A percentile compares a stretch with the other conserved stretches of the same genome.
Evolutionary conservation across 2,797 vertebrate genomes (phyloP).

Genomic region (Yasuhikotakia modesta): DNA sequence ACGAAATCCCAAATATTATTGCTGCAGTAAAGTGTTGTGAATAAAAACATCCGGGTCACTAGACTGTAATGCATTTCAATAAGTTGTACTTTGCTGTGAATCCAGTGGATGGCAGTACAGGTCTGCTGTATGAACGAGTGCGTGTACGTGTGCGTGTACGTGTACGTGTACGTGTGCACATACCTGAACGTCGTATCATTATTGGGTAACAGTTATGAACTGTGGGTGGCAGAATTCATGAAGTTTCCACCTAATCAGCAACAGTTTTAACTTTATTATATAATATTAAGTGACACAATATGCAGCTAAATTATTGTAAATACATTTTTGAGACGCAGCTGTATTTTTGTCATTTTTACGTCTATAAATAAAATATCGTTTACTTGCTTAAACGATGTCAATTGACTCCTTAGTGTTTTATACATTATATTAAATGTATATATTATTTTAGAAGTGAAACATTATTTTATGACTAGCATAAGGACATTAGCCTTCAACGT

Average conservation of each 20-base stretch:
- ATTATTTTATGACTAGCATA: no score
- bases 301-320: no score
- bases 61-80: background rate
- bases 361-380: no score
- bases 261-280: background rate
- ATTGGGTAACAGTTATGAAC: background rate
- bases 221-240: background rate
- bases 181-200: background rate
- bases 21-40: background rate
- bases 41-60: background rate
- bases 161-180: no score
- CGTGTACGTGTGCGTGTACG: background rate
- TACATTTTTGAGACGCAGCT: no score
- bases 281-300: no score
- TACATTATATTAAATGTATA: no score
- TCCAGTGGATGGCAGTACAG: slow-evolving; percentile 49
- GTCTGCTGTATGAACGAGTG: background rate
- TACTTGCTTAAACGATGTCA: no score
- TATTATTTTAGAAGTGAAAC: no score
- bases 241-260: background rate
- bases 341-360: no score
- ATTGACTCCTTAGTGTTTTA: no score
- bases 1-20: background rate
- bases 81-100: background rate
- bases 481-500: no score